Evolutionary conservation across 2,888 invertebrate species (phyloP), one percentile per base, ranked within the genome.

Genomic region (Allacma fusca): DNA sequence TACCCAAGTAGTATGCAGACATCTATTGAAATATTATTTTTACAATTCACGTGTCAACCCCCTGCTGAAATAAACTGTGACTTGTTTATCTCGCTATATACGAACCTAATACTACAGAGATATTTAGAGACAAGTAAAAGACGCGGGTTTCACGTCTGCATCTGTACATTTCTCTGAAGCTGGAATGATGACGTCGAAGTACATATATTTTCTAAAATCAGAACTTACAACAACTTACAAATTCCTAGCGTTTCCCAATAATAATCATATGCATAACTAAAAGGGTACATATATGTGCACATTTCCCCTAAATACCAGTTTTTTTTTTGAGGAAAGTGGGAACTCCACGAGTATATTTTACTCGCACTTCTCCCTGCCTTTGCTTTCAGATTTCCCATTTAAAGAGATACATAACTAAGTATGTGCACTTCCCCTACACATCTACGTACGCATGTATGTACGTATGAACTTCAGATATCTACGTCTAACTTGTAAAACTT

Each of bases 11-110:
- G 19, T 28, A 65, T 62, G 26, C 19, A 34, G 19, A 21, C 29
- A 68, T 44, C 4, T 5, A 23, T 43, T 23, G 26, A 70, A 70
- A 70, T 70, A 70, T 70, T 70, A 70, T 70, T 70, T 70, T 70
- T 44, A 40, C 40, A 43, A 70, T 40, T 40, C 69, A 70, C 69
- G 69, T 70, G 69, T 43, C 69, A 44, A 70, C 23, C 24, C 65
- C 65, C 65, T 65, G n/a, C 65, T 65, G 65, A 65, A 65, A 23
- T 28, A 65, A n/a, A 65, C 28, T 65, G 28, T 65, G 28, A 65
- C 50, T 50, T 50, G 50, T 50, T 50, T 50, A 50, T 50, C 1
- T 50, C 5, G 34, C 50, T 16, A n/a, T 16, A n/a, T 4, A 16
- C 50, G 19, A 50, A 50, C 50, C 50, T 50, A 4, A 34, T 34